Evolutionary conservation across 2,888 invertebrate genomes (phyloP).

Genomic region (Eupithecia pulchellata): DNA sequence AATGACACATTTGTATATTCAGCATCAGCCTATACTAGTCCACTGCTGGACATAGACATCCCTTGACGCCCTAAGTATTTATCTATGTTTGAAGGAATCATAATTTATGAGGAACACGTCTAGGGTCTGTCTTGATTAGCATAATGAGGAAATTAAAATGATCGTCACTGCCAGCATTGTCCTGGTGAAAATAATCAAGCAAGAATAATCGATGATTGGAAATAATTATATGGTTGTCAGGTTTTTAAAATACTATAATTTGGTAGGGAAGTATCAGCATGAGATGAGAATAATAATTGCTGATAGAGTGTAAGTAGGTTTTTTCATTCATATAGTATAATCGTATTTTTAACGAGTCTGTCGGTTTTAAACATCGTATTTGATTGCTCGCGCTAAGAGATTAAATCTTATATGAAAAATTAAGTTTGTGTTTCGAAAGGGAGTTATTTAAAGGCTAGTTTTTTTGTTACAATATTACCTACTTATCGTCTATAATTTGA

Average conservation of each 20-base stretch:
- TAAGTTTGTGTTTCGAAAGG: no score
- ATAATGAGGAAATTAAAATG: conserved; percentile 47
- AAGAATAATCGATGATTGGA: conserved; percentile 23
- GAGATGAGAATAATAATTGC: not conserved
- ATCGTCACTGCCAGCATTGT: conserved; percentile 41
- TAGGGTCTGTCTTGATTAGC: conserved; percentile 33
- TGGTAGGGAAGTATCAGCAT: not conserved
- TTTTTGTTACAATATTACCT: no score
- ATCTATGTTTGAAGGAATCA: not conserved
- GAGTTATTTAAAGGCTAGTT: no score
- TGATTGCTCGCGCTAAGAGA: no score
- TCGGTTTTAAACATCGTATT: no score
- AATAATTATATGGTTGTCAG: conserved; percentile 2
- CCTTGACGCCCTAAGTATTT: not conserved
- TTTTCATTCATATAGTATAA: no score
- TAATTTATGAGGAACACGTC: conserved; percentile 33
- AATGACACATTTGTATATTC: not conserved
- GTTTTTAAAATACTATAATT: not conserved
- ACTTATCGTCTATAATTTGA: not conserved
- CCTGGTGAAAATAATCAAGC: conserved; percentile 35
- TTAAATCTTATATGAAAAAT: no score
- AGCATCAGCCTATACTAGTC: no score
- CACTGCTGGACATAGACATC: no score
- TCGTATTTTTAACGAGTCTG: no score
- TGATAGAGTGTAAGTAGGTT: not conserved